These are phyloP conservation scores for Pygocentrus nattereri DNA, from an alignment of 2,797 vertebrate species.

Conservation along the genomic window DNA sequence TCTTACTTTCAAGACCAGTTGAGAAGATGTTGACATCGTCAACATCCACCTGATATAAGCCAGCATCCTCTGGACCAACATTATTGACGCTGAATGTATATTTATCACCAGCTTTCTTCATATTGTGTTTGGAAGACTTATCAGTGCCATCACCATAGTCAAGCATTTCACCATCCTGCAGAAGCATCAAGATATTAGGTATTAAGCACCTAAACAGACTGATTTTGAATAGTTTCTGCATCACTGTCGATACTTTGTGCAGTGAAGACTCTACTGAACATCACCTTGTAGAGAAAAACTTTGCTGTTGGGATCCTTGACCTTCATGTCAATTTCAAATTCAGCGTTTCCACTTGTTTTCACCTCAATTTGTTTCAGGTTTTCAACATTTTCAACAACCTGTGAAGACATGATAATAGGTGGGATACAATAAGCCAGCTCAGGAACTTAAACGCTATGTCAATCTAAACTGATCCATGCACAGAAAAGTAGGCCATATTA, in stretches of 20 bases:
- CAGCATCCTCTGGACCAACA: constrained; percentile 84
- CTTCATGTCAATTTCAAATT: constrained; percentile 85
- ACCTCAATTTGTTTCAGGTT: constrained; percentile 85
- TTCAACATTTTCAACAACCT: constrained; percentile 81
- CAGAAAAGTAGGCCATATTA: background rate
- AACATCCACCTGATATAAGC: constrained; percentile 89
- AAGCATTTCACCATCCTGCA: constrained; percentile 72
- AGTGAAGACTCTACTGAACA: constrained; percentile 21
- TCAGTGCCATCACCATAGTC: constrained; percentile 66
- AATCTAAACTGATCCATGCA: background rate
- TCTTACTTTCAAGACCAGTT: constrained; percentile 82
- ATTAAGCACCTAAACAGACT: background rate
- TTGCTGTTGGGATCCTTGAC: constrained; percentile 80
- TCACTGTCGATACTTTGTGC: background rate
- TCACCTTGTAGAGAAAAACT: constrained; percentile 89
- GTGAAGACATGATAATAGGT: background rate
- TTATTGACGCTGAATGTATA: constrained; percentile 84
- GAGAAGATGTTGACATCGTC: constrained; percentile 85
- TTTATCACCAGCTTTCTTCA: constrained; percentile 78
- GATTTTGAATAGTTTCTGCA: background rate
- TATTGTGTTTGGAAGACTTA: constrained; percentile 76
- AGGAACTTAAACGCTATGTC: background rate
- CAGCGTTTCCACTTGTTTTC: constrained; percentile 79
- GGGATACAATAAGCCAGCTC: background rate
- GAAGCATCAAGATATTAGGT: constrained; percentile 11